A percentile compares a stretch with the other conserved stretches of the same genome.
Evolutionary conservation across 2,113 vertebrate genomes (phyloP).

Genomic region (Athene noctua): DNA sequence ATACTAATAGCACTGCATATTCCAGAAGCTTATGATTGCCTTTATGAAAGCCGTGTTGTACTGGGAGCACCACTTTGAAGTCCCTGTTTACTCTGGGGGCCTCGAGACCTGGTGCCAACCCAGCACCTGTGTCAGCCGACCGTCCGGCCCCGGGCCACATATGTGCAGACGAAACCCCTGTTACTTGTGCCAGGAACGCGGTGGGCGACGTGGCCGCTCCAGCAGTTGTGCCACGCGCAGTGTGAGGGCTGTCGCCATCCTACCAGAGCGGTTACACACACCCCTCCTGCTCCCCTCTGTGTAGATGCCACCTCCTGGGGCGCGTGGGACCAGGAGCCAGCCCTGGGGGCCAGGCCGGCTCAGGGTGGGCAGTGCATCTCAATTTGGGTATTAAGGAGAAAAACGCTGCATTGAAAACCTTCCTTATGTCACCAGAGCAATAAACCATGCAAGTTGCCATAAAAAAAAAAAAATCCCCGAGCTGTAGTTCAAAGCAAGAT

Average conservation of each 20-base stretch:
- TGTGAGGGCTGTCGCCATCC: not conserved
- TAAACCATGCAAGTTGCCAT: not conserved
- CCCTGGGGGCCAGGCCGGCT: too few species aligned
- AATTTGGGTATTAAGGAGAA: not conserved
- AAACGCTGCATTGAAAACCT: not conserved
- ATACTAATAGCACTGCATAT: not conserved
- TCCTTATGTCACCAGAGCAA: not conserved
- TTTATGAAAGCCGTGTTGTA: not conserved
- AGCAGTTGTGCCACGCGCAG: not conserved
- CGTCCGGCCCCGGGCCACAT: not conserved
- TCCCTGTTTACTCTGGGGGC: not conserved
- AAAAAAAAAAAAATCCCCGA: not conserved
- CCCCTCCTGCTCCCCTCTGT: not conserved
- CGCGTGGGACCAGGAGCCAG: too few species aligned
- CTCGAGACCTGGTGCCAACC: not conserved
- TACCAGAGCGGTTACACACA: fast-evolving
- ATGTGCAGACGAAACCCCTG: not conserved
- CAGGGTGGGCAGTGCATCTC: not conserved
- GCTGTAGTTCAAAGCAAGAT: not conserved
- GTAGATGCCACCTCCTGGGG: too few species aligned
- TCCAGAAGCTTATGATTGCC: not conserved
- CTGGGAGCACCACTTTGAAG: not conserved
- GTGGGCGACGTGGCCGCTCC: fast-evolving
- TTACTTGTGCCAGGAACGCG: not conserved
- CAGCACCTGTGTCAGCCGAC: not conserved